Percentiles rank a stretch among this genome's conserved stretches.
These are phyloP conservation scores for Copsychus sechellarum DNA, from an alignment of 2,113 vertebrate species.

Conservation along the genomic window DNA sequence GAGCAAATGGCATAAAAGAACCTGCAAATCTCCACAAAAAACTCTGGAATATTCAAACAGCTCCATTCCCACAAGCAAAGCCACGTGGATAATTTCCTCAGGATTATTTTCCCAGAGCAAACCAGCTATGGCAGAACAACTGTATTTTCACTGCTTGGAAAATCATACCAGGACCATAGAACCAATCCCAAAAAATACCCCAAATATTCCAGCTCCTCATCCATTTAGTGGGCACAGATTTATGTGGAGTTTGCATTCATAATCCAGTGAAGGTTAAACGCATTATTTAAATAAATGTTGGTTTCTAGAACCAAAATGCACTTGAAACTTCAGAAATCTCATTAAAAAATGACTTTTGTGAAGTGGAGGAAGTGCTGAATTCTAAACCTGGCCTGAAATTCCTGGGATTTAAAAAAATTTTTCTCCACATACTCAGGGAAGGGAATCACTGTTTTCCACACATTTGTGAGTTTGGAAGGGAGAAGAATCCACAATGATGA, in stretches of 20 bases:
- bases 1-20: background rate
- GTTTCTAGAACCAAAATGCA: background rate
- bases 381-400: background rate
- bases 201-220: background rate
- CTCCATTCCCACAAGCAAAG: background rate
- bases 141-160: background rate
- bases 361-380: background rate
- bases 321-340: background rate
- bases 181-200: fast-evolving
- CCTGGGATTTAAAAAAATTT: background rate
- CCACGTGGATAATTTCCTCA: fast-evolving
- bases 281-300: background rate
- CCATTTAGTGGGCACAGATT: background rate
- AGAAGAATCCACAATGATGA: background rate
- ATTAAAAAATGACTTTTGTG: background rate
- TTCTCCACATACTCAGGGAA: background rate
- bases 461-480: background rate
- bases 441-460: background rate
- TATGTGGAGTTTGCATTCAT: background rate
- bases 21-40: background rate
- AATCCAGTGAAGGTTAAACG: background rate
- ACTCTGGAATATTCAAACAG: fast-evolving
- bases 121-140: background rate
- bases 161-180: background rate
- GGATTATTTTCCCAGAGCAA: background rate